Evolutionary conservation across 2,797 vertebrate genomes (phyloP).

Genomic region (Eulemur rubriventer): DNA sequence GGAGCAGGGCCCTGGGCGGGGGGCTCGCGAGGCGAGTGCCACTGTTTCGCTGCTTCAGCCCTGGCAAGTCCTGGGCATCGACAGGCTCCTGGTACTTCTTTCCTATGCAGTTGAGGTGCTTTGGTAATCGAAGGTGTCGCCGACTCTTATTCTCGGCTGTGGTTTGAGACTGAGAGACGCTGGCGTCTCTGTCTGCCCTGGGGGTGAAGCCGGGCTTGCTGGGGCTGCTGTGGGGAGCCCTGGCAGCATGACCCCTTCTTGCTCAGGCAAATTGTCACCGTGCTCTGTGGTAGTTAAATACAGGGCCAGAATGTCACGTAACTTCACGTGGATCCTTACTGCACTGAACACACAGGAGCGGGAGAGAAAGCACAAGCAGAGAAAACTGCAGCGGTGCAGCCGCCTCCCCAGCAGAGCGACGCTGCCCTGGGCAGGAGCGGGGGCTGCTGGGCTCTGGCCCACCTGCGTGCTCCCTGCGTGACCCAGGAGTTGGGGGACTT

Average conservation of each 20-base stretch:
- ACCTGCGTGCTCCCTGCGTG: not conserved
- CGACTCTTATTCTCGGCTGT: not conserved
- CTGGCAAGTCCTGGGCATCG: not conserved
- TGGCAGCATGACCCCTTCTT: too few relatives aligned
- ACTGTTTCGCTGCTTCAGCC: not conserved
- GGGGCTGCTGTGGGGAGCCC: too few relatives aligned
- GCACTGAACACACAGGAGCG: too few relatives aligned
- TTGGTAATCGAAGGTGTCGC: not conserved
- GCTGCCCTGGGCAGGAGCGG: not conserved
- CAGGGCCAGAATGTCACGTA: too few relatives aligned
- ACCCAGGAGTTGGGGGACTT: too few relatives aligned
- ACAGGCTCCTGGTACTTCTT: not conserved
- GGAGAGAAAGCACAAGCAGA: too few relatives aligned
- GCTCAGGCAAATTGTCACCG: too few relatives aligned
- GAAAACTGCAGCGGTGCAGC: not conserved
- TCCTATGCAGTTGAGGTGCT: not conserved
- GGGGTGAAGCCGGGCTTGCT: too few relatives aligned
- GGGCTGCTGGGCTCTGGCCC: too few relatives aligned
- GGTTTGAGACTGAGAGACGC: not conserved
- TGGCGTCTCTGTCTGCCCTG: not conserved
- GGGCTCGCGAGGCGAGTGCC: not conserved
- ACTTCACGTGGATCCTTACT: too few relatives aligned
- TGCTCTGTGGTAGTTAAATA: too few relatives aligned
- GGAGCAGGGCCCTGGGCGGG: too few relatives aligned
- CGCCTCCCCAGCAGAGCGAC: rapidly evolving